Base-by-base conservation (phyloP, 53 echinoderm and acorn worm genomes). In the Echinometra lucunter region DNA sequence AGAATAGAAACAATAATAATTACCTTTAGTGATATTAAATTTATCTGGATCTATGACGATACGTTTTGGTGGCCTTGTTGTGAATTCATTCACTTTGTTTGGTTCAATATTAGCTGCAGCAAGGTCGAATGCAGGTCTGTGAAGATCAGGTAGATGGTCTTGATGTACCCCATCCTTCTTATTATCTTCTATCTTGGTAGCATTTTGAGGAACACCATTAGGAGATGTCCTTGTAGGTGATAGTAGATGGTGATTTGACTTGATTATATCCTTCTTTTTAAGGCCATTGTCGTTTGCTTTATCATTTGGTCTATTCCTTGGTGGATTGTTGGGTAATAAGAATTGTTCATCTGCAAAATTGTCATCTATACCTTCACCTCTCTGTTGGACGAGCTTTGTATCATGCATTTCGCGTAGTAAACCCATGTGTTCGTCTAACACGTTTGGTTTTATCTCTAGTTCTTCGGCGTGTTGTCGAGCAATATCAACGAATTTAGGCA, bases 341-440 rank as follows among this genome's bases (percentile, higher is more conserved):
- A 78, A 42, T 23, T 78, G 42, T 38, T 42, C 78, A 40, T 78
- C 78, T 40, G 21, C 9, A 18, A 78, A 42, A 21, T 38, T 38
- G 4, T 78, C 78, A 23, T 78, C 78, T 0, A 78, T 18, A 6
- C 21, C 78, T 42, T 42, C 11, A 11, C 9, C 32, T 18, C 12
- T 72, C 32, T 30, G 38, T 11, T 40, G 17, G 16, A 30, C 2
- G 6, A 21, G 38, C 16, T 78, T 78, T 1, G 6, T 78, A 38
- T 38, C 78, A 42, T 42, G 78, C 78, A 42, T 78, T 4, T 78
- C 78, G 19, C 42, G 78, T 0, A 78, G 40, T 23, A 38, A 13
- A 37, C 78, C 42, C 78, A 78, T 42, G 78, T 78, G 78, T 78
- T 78, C 78, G 23, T 78, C 78, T 21, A 78, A 42, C 6, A 78